phyloP scores from a whole-genome alignment of 2,113 vertebrate species.

The Channa maculata region DNA sequence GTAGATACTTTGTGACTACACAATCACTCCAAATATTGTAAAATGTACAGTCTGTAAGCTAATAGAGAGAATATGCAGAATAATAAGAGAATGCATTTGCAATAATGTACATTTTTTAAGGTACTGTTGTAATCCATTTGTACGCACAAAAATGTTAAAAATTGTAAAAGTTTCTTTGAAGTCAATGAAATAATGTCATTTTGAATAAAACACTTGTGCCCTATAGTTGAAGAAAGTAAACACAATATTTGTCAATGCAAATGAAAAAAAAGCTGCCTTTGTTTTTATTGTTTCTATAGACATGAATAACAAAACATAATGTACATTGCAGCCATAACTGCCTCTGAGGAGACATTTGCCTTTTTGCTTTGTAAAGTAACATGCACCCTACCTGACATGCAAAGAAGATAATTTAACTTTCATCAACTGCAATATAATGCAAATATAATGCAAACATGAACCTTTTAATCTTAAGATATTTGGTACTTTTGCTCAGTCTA shows the following conservation, averaged over 20 bases:
- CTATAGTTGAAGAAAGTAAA: neutral
- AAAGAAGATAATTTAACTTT: slow-evolving; percentile 44
- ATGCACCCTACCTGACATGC: slow-evolving; percentile 73
- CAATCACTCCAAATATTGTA: slow-evolving; percentile 8
- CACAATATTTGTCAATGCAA: slow-evolving; percentile 2
- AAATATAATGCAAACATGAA: slow-evolving; percentile 28
- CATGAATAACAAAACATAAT: slow-evolving; percentile 61
- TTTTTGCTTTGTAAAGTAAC: slow-evolving; percentile 46
- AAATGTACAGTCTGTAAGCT: slow-evolving; percentile 1
- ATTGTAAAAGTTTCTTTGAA: neutral
- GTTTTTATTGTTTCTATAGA: slow-evolving; percentile 75
- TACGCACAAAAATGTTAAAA: slow-evolving; percentile 7
- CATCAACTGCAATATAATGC: slow-evolving; percentile 42
- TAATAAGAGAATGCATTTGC: neutral
- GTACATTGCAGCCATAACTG: slow-evolving; percentile 56
- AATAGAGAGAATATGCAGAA: neutral
- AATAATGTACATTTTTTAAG: slow-evolving; percentile 31
- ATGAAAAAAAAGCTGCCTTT: slow-evolving; percentile 65
- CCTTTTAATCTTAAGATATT: slow-evolving; percentile 21
- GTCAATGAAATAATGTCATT: neutral
- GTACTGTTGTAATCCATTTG: slow-evolving; percentile 20
- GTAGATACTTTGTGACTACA: slow-evolving; percentile 3
- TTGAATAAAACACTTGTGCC: neutral
- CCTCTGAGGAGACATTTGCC: slow-evolving; percentile 45
- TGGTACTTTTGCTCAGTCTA: slow-evolving; percentile 7